Evolutionary conservation across 2,888 invertebrate species (phyloP), one percentile per base, ranked within the genome.

Genomic region (Phania funesta): DNA sequence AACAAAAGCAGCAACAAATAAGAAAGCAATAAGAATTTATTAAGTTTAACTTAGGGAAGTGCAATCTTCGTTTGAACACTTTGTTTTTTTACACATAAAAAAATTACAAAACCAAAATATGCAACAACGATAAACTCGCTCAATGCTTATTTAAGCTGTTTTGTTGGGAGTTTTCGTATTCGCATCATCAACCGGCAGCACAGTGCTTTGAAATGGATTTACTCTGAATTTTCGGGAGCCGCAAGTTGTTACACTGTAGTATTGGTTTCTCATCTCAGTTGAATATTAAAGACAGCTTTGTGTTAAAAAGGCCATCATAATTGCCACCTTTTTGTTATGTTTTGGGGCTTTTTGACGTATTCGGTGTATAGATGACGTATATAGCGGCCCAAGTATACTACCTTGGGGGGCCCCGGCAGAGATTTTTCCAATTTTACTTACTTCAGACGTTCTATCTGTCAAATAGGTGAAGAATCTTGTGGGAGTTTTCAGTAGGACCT

Each of bases 51-150:
- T 29, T 44, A 68, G 22, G 20, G 32, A 44, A 22, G 44, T 29
- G 16, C 4, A 13, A 44, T 56, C 32, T 54, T 52, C 32, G 38
- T 65, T 65, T 6, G 22, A 52, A 18, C n/a, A 41, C 18, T 50
- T 13, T 52, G 2, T 2, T 16, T 65, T 50, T 52, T 38, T 44
- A 44, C 18, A 44, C 7, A 24, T 24, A 38, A 13, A 38, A 41
- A 60, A 41, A 41, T 41, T 8, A 41, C 41, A n/a, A 29, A 56
- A 32, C 44, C 67, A 44, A 68, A 68, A 68, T 68, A 54, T 68
- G 54, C 41, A 44, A 38, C 68, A 68, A 32, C n/a, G 41, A 64
- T 44, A 24, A 50, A 50, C 65, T 50, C 32, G 3, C 8, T 24
- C 48, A 50, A 35, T 65, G n/a, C 5, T 32, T 22, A 35, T 65